Percentiles rank a stretch among this genome's conserved stretches.
phyloP scores from a whole-genome alignment of 2,113 vertebrate species.

The Brienomyrus brachyistius region DNA sequence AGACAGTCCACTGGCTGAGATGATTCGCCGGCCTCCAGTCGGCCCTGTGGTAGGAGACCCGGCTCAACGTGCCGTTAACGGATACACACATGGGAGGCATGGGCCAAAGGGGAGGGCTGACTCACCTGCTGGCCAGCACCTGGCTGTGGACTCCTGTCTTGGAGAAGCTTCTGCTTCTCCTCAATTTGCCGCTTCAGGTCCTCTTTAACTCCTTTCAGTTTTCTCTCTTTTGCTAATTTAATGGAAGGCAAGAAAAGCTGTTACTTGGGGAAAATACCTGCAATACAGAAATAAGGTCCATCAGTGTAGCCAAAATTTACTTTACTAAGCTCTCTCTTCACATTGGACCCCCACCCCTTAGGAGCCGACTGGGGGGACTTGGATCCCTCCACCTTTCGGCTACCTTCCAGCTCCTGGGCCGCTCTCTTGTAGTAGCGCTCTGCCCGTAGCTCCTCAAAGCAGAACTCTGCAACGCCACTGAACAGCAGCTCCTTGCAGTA shows the following conservation, averaged over 20 bases:
- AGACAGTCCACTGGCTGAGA: background rate
- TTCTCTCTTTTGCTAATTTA: conserved; percentile 26
- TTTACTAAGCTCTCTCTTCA: background rate
- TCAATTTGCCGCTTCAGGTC: conserved; percentile 34
- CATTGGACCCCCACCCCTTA: background rate
- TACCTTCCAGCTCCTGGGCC: conserved; percentile 54
- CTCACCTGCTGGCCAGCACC: conserved; percentile 6
- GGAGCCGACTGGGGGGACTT: background rate
- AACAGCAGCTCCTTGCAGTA: conserved; percentile 89
- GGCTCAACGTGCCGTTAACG: background rate
- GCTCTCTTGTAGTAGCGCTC: conserved; percentile 76
- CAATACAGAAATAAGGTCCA: background rate
- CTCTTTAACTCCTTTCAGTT: conserved; percentile 26
- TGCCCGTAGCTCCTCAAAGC: conserved; percentile 87
- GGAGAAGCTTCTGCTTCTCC: conserved; percentile 27
- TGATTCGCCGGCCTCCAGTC: background rate
- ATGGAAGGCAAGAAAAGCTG: background rate
- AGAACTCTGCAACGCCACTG: conserved; percentile 82
- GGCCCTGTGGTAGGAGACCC: background rate
- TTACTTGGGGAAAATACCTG: background rate
- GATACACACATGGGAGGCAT: background rate
- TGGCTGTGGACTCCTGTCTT: background rate
- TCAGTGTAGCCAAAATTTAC: background rate
- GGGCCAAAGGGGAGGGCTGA: background rate
- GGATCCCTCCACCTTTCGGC: background rate